Percentiles rank a stretch among this genome's conserved stretches.
These are phyloP conservation scores for Sarcophaga carnaria DNA, from an alignment of 2,888 invertebrate species.

Conservation along the genomic window DNA sequence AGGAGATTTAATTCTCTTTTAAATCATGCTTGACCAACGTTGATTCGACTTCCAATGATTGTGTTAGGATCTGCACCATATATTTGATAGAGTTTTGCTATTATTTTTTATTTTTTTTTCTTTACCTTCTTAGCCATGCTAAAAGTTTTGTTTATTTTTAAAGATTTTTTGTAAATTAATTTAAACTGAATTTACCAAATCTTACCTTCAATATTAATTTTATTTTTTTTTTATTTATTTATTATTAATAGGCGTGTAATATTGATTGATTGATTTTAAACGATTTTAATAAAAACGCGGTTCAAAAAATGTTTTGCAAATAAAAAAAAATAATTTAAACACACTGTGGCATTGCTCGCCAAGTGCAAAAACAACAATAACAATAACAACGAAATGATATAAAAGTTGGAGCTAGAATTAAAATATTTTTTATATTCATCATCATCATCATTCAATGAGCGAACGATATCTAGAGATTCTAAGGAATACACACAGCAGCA, in stretches of 20 bases:
- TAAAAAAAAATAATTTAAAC: slow-evolving; percentile 72
- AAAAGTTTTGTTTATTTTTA: slow-evolving; percentile 51
- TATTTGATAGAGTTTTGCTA: background rate
- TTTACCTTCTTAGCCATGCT: slow-evolving; percentile 34
- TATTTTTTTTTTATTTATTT: slow-evolving; percentile 72
- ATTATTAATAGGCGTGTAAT: slow-evolving; percentile 60
- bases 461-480: slow-evolving; percentile 54
- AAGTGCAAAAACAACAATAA: slow-evolving; percentile 77
- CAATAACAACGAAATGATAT: slow-evolving; percentile 24
- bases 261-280: slow-evolving; percentile 72
- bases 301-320: slow-evolving; percentile 70
- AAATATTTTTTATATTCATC: slow-evolving; percentile 60
- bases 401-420: slow-evolving; percentile 41
- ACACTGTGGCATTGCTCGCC: slow-evolving; percentile 82
- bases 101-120: no score
- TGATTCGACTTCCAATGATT: slow-evolving; percentile 18
- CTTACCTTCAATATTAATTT: slow-evolving; percentile 78
- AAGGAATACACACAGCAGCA: slow-evolving; percentile 39
- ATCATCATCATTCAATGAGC: slow-evolving; percentile 57
- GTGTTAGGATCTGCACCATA: background rate
- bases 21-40: slow-evolving; percentile 21
- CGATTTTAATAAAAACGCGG: slow-evolving; percentile 81
- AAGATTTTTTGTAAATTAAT: slow-evolving; percentile 49
- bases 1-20: background rate
- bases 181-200: slow-evolving; percentile 75